Evolutionary conservation across 2,888 invertebrate species (phyloP).

Genomic region (Heliconius hortense): DNA sequence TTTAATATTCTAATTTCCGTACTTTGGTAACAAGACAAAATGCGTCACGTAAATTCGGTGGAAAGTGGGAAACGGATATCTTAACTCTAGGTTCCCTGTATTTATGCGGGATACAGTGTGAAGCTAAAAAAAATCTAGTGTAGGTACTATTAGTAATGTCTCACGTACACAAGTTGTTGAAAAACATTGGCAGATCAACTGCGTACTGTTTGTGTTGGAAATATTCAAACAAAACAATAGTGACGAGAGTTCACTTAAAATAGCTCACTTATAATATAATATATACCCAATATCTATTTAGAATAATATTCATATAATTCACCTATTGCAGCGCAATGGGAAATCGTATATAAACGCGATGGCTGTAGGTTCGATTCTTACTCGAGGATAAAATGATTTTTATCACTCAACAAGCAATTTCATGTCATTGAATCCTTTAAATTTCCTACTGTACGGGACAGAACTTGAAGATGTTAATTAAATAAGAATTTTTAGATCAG

Average conservation of each 20-base stretch:
- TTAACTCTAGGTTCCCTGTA: neutral
- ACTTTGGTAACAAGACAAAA: too few relatives aligned
- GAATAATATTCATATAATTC: neutral
- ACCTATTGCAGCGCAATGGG: too few relatives aligned
- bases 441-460: too few relatives aligned
- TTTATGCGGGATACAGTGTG: neutral
- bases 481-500: neutral
- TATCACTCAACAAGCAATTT: neutral
- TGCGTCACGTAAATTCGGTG: too few relatives aligned
- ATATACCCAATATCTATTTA: neutral
- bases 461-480: neutral
- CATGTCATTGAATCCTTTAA: neutral
- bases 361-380: neutral
- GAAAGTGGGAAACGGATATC: too few relatives aligned
- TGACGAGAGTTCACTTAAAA: slow-evolving; percentile 27
- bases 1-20: too few relatives aligned
- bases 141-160: slow-evolving; percentile 4
- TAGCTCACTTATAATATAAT: slow-evolving; percentile 3
- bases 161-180: slow-evolving; percentile 50
- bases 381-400: neutral
- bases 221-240: slow-evolving; percentile 67
- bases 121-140: slow-evolving; percentile 3
- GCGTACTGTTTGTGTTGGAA: slow-evolving; percentile 67
- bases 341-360: too few relatives aligned
- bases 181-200: slow-evolving; percentile 52